Conservation (phyloP, 2,113 vertebrate species). For the Nannospalax galili region DNA sequence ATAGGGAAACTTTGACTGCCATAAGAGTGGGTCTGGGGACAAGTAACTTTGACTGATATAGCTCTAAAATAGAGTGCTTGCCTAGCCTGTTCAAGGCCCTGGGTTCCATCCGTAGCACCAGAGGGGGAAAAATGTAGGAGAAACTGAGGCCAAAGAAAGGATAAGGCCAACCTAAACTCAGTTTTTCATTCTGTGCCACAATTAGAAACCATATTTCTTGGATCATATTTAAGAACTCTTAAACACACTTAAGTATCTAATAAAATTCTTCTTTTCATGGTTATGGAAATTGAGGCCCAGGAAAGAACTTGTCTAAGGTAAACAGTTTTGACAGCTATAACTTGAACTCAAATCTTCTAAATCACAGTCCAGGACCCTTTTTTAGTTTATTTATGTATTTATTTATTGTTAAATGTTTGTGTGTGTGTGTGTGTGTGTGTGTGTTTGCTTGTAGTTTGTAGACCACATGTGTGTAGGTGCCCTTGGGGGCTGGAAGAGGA, state of each 20-base stretch:
- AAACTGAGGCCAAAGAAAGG: slow-evolving; percentile 33
- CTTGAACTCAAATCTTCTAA: background rate
- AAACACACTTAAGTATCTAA: slow-evolving; percentile 23
- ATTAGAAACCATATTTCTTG: slow-evolving; percentile 37
- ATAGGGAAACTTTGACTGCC: background rate
- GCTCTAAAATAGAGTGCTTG: background rate
- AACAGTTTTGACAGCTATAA: background rate
- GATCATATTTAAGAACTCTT: slow-evolving; percentile 23
- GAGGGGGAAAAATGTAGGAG: background rate
- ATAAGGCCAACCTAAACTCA: background rate
- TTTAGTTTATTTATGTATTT: no score
- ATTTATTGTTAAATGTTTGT: no score
- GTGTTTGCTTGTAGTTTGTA: no score
- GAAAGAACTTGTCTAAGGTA: slow-evolving; percentile 30
- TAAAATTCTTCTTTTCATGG: slow-evolving; percentile 42
- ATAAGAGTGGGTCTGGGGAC: no score
- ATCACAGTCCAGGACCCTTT: background rate
- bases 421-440: no score
- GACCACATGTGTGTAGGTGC: no score
- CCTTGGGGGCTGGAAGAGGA: no score
- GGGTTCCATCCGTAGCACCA: background rate
- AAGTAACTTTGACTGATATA: no score
- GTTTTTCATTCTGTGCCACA: background rate
- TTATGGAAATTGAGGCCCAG: slow-evolving; percentile 21
- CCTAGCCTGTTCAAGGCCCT: background rate